Base-by-base conservation (phyloP, 2,797 vertebrate species). In the Falco columbarius region DNA sequence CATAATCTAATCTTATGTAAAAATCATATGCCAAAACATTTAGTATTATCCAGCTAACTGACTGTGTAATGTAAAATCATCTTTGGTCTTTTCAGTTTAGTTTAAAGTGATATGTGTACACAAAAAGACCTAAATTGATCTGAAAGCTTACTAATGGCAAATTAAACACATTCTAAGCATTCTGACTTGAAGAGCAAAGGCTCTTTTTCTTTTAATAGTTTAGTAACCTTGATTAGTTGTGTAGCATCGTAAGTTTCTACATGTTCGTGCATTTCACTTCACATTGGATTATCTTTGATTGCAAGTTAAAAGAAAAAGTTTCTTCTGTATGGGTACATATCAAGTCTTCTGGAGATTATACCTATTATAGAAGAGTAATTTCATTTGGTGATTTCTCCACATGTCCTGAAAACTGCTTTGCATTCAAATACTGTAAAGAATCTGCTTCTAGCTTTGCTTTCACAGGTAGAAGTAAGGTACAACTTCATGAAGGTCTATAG, bases 1-100 rank as follows among this genome's bases (percentile, higher is more conserved):
- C 18, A 3, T 82, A 61, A 95, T 94, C 92, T 88, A 77, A 94
- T 93, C 61, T 95, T 94, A 90, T 0, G 0, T 90, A 91, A 95
- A 94, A 93, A 61, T 71, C 88, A 72, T 83, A 83, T 93, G 90
- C 95, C 95, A 96, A 94, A 97, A 94, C 80, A 18, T 94, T 83
- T 95, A 91, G 88, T 75, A 47, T 95, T 96, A 93, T 71, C 85
- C 85, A 79, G 26, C 56, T 93, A 70, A 90, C 90, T 88, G 91
- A 82, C 79, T 95, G 92, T 93, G 87, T 62, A 90, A 81, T 95
- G 80, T 81, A 83, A 80, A 96, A 86, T 95, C 52, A 34, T 88
- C 92, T 88, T 88, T 91, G 56, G 67, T 77, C 94, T 93, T 72
- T 95, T 88, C 87, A 94, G 52, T 88, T 97, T 67, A 55, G 79